These are phyloP conservation scores for Moxostoma hubbsi DNA, from an alignment of 2,797 vertebrate species.

Conservation along the genomic window DNA sequence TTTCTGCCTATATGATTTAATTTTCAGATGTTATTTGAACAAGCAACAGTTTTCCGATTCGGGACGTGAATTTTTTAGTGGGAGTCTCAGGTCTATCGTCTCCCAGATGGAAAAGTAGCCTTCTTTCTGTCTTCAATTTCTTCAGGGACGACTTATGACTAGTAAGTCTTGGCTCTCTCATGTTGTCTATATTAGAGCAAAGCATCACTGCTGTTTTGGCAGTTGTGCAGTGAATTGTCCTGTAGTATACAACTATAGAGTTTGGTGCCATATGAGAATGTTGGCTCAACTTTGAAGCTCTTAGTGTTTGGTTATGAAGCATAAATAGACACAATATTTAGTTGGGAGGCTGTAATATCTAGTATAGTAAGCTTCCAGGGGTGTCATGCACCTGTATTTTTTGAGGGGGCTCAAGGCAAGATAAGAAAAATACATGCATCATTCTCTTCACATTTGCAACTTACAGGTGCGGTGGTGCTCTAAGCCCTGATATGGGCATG, in stretches of 20 bases:
- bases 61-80: constrained; percentile 26
- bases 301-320: constrained; percentile 2
- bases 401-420: too few species aligned
- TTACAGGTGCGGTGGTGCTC: too few species aligned
- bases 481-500: too few species aligned
- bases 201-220: constrained; percentile 32
- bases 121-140: constrained; percentile 43
- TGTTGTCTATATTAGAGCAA: constrained; percentile 31
- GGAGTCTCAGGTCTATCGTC: constrained; percentile 17
- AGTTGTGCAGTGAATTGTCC: constrained; percentile 19
- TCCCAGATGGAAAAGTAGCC: constrained; percentile 44
- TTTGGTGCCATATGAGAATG: constrained; percentile 25
- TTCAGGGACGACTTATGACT: constrained; percentile 25
- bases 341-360: not conserved
- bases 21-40: constrained; percentile 28
- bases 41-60: constrained; percentile 24
- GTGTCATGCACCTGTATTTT: too few species aligned
- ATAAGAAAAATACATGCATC: too few species aligned
- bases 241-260: not conserved
- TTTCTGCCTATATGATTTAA: constrained; percentile 17
- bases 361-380: too few species aligned
- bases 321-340: not conserved
- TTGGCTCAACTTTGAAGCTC: not conserved
- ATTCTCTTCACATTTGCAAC: too few species aligned
- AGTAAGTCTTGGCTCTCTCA: not conserved